Conservation (phyloP, 2,113 vertebrate species). For the Corydoras sp. region DNA sequence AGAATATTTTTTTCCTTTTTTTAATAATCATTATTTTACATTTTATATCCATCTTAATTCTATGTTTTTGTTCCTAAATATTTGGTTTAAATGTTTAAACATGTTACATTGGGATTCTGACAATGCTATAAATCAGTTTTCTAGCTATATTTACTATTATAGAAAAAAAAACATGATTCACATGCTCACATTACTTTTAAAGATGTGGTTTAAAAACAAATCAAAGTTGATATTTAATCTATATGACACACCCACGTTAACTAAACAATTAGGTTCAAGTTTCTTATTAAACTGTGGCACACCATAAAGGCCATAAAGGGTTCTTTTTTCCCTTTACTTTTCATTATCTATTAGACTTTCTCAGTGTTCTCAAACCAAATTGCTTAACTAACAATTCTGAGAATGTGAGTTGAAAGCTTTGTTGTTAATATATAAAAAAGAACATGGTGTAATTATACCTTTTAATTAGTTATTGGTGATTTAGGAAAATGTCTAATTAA, state of each 20-base stretch:
- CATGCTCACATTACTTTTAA: neutral
- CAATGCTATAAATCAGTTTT: too few species aligned
- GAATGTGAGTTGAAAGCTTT: neutral
- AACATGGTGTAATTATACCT: neutral
- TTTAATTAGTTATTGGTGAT: too few species aligned
- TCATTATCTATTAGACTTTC: neutral
- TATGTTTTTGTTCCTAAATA: too few species aligned
- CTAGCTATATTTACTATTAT: neutral
- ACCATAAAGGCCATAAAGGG: neutral
- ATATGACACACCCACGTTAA: slow-evolving; percentile 9
- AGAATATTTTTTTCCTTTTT: too few species aligned
- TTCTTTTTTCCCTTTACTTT: neutral
- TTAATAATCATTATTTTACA: too few species aligned
- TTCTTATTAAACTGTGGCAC: neutral
- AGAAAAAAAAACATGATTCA: neutral
- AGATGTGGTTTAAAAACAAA: neutral
- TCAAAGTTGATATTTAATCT: slow-evolving; percentile 24
- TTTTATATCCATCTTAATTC: too few species aligned
- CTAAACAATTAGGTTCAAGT: neutral
- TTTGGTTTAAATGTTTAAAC: too few species aligned
- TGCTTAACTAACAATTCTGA: neutral
- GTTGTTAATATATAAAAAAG: neutral
- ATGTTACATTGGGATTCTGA: too few species aligned
- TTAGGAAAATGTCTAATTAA: too few species aligned
- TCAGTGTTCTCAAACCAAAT: neutral